Evolutionary conservation across 1,140 invertebrate genomes (phyloP), one percentile per base, ranked within the genome.

Genomic region (Camponotus pennsylvanicus): DNA sequence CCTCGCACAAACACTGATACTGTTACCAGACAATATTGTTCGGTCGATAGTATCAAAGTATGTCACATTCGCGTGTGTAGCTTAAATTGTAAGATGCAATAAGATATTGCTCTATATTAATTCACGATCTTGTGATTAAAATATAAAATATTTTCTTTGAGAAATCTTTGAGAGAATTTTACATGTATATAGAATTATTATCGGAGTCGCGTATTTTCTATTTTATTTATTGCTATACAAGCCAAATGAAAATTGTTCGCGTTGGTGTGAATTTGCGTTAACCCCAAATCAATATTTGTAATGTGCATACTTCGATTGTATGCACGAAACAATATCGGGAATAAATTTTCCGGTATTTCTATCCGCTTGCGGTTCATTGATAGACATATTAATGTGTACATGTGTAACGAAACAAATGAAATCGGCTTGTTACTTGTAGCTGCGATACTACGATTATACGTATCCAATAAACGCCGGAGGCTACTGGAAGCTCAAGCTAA

Each of bases 381-480:
- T 88, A 85, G 66, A 83, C 69, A 71, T 88, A 71, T 89, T 85
- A 77, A 85, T 84, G 75, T 52, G 64, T 88, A 85, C 63, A 86
- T 61, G 79, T 78, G 57, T 82, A 86, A 86, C 85, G 70, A 70
- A 86, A 89, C 84, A 86, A 86, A 86, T 82, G 76, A 86, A 86
- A 89, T 86, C 77, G 84, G 84, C 55, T 89, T 89, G 88, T 89
- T 89, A 86, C 84, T 77, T 86, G 84, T 77, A 89, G 73, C 82
- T 63, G 59, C 77, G 84, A 89, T 89, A 78, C 75, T 89, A 83
- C 52, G 79, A 88, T 88, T 66, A 49, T 73, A 83, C 76, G 71
- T 86, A 89, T 89, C 86, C 70, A 89, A 89, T 89, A 89, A 86
- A 89, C 71, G 86, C 88, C 84, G 66, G 84, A 73, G 88, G 84